These are phyloP conservation scores for Xanthia togata DNA, from an alignment of 2,888 invertebrate species.

Conservation along the genomic window DNA sequence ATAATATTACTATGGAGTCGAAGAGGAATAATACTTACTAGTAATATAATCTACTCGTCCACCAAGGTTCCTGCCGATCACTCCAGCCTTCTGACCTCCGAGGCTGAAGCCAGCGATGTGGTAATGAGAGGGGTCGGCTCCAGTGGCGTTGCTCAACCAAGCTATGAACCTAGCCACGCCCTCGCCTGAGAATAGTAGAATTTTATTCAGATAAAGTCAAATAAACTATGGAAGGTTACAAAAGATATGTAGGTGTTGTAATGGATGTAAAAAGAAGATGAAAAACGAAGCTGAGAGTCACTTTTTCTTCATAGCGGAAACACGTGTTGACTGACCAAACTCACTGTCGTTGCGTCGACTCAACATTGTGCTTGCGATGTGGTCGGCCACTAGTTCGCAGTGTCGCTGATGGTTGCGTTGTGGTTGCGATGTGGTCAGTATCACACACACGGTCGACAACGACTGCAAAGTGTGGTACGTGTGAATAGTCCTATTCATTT, in stretches of 20 bases:
- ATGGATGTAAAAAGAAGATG: background rate
- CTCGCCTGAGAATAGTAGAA: background rate
- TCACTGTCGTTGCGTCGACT: too few species aligned
- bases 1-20: too few species aligned
- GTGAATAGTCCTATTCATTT: too few species aligned
- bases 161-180: constrained; percentile 14
- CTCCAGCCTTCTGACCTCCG: constrained; percentile 5
- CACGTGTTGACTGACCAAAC: too few species aligned
- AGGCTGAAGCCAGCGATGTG: constrained; percentile 8
- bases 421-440: too few species aligned
- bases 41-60: background rate
- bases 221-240: background rate
- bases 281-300: too few species aligned
- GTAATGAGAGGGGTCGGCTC: background rate
- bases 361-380: too few species aligned
- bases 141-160: constrained; percentile 7
- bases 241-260: background rate
- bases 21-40: background rate
- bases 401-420: too few species aligned
- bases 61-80: constrained; percentile 10
- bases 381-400: too few species aligned
- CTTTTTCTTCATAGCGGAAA: too few species aligned
- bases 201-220: background rate
- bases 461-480: too few species aligned
- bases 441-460: too few species aligned